Evolutionary conservation across 2,113 vertebrate species (phyloP), one percentile per base, ranked within the genome.

Genomic region (Ceyx margarethae): DNA sequence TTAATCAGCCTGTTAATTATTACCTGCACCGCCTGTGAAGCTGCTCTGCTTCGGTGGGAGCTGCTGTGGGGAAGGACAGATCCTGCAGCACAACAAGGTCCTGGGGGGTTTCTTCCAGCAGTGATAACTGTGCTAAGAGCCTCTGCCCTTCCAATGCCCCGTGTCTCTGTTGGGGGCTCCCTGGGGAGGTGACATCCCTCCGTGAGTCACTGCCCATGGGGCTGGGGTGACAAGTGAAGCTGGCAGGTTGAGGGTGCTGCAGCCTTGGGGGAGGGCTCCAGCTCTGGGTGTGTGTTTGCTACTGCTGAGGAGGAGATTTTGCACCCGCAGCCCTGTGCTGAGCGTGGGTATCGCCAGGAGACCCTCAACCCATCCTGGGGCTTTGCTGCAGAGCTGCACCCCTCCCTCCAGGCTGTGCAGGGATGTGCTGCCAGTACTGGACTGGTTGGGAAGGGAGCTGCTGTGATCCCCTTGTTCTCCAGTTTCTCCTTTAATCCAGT

Each of bases 1-100:
- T 95, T 77, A 91, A 95, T 93, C 93, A 77, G 46, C 48, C 13
- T 65, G 92, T 93, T 95, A 93, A 92, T 94, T 40, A 95, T 91
- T 95, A 91, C 65, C 86, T 75, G 83, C 21, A 43, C 53, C 28
- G 0, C 57, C 79, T 2, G 1, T 17, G 23, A 40, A 40, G 50
- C 81, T 65, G 51, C 71, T 85, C 12, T 51, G 69, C 53, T 67
- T 80, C 1, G 1, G 3, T 57, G 13, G 1, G 5, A 51, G 51
- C 67, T 74, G 56, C 73, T n/a, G 23, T 0, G 6, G 54, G 37
- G 62, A 61, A 23, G 45, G 68, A 61, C 7, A 0, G 54, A 6
- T 3, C 28, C 64, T 68, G 35, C 64, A 77, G 68, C 28, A 15
- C 75, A 13, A 1, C 4, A 6, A 56, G 43, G 37, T 29, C 10